Evolutionary conservation across 2,797 vertebrate genomes (phyloP), one percentile per base, ranked within the genome.

Genomic region (Coccyzus lansbergi): DNA sequence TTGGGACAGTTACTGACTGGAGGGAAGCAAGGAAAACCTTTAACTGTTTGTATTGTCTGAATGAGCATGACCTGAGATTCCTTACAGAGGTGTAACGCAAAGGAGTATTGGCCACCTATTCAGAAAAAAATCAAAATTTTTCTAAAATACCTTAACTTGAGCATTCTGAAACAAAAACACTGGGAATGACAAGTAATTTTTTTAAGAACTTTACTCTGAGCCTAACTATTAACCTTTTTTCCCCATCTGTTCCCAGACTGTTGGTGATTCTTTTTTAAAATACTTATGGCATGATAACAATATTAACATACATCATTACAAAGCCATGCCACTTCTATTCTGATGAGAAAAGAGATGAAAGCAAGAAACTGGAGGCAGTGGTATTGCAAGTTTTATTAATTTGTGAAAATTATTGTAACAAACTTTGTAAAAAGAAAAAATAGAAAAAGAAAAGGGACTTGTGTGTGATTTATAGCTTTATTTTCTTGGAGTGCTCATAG

Each of bases 261-360:
- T 53, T 53, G 33, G 4, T 40, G 49, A 19, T 55, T 80, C 19
- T 62, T 7, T 31, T 64, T 68, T 63, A 8, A 5, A 56, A 38
- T 25, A 19, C 9, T 76, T 58, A 10, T 0, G 9, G 40, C 9
- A 48, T 1, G 1, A 34, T 44, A 15, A 28, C 14, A 49, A 10
- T 53, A 25, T 8, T 65, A 77, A 56, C 36, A n/a, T 67, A 29
- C 8, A 2, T n/a, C 49, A 7, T 78, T 77, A 31, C 31, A 89
- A 87, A 86, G 65, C 4, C 21, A 42, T 6, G 1, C 7, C 25
- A n/a, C 40, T 91, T n/a, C n/a, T n/a, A n/a, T n/a, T n/a, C n/a
- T n/a, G n/a, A n/a, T n/a, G n/a, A n/a, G n/a, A n/a, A n/a, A n/a
- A n/a, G n/a, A n/a, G n/a, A n/a, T n/a, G n/a, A n/a, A 77, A 56